These are phyloP conservation scores for Coptotermes formosanus DNA, from an alignment of 1,140 invertebrate species.

Conservation along the genomic window DNA sequence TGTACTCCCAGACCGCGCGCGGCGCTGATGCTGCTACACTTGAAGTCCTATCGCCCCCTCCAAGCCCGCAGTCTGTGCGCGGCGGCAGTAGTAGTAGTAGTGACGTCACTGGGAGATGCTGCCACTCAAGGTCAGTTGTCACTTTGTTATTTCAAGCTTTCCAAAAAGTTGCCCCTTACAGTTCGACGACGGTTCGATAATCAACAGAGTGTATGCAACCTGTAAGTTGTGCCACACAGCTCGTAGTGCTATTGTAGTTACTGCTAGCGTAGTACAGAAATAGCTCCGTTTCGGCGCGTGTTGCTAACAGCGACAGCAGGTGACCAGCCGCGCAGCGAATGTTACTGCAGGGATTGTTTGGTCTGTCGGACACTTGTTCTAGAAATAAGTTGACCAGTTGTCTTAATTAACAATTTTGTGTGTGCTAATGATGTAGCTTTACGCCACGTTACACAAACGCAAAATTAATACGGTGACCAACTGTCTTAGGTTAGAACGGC, in stretches of 20 bases:
- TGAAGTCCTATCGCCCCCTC: conserved; percentile 15
- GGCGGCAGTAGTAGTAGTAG: conserved; percentile 6
- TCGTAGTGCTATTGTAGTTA: not conserved
- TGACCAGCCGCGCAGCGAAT: not conserved
- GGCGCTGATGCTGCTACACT: not conserved
- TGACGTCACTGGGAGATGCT: not conserved
- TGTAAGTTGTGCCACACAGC: not conserved
- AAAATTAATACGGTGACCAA: too few species aligned
- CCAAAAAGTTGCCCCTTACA: not conserved
- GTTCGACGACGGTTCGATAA: not conserved
- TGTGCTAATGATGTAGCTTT: too few species aligned
- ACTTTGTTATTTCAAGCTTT: not conserved
- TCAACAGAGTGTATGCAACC: not conserved
- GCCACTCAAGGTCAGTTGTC: not conserved
- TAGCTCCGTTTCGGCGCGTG: not conserved
- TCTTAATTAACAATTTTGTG: too few species aligned
- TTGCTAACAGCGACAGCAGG: conserved; percentile 8
- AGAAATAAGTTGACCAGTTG: too few species aligned
- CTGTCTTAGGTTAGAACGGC: too few species aligned
- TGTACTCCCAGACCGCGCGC: not conserved
- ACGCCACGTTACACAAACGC: too few species aligned
- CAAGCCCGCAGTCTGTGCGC: not conserved
- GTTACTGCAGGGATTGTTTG: not conserved
- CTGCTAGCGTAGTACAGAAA: not conserved
- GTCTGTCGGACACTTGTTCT: not conserved